Conservation (phyloP, 2,797 vertebrate genomes). For the Borostomias antarcticus region DNA sequence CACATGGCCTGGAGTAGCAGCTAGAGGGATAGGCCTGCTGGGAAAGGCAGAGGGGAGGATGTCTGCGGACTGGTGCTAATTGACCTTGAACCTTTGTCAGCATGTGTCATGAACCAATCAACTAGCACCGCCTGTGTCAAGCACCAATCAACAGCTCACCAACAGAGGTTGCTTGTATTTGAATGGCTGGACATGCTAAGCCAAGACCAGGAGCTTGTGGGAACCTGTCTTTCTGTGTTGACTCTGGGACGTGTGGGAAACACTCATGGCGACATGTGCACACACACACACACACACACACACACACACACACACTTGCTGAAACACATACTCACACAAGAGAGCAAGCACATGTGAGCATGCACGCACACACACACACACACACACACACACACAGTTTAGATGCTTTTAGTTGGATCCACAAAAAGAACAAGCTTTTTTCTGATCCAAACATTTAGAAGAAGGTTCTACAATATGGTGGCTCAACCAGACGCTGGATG, state of each 20-base stretch:
- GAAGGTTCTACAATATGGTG: no score
- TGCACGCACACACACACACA: slow-evolving; percentile 13
- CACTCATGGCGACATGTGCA: not conserved
- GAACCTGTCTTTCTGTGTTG: slow-evolving; percentile 43
- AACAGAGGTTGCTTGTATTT: slow-evolving; percentile 29
- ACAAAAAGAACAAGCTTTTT: no score
- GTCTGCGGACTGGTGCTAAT: slow-evolving; percentile 16
- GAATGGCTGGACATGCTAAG: slow-evolving; percentile 28
- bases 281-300: slow-evolving; percentile 5
- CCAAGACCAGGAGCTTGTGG: slow-evolving; percentile 35
- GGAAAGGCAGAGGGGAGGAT: slow-evolving; percentile 33
- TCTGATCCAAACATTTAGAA: no score
- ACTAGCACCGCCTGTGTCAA: not conserved
- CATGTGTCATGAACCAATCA: slow-evolving; percentile 44
- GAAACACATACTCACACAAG: not conserved
- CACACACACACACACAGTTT: not conserved
- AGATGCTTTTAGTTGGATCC: no score
- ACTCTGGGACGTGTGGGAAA: slow-evolving; percentile 50
- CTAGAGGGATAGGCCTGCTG: slow-evolving; percentile 24
- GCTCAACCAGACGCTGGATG: no score
- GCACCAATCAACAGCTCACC: slow-evolving; percentile 32
- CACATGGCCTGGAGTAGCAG: slow-evolving; percentile 17
- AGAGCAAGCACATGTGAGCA: not conserved
- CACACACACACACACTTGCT: not conserved
- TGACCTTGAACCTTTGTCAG: slow-evolving; percentile 44